These are phyloP conservation scores for Clavelina lepadiformis DNA, from an alignment of 23 tunicate species.

Conservation along the genomic window DNA sequence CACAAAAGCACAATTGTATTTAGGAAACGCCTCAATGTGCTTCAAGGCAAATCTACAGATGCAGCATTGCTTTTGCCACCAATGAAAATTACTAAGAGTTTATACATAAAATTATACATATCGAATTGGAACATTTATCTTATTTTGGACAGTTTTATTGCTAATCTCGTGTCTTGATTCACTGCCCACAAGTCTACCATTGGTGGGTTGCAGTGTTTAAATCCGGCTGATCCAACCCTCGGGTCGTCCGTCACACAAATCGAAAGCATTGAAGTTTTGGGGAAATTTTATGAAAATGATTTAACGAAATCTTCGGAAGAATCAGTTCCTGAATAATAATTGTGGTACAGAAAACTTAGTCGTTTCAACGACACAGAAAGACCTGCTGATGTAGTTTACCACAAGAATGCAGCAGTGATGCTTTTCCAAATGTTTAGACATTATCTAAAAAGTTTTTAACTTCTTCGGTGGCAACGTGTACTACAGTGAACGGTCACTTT, in stretches of 20 bases:
- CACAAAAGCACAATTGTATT: neutral
- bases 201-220: constrained; percentile 20
- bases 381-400: constrained; percentile 2
- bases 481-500: constrained; percentile 14
- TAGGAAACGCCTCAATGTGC: constrained; percentile 3
- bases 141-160: constrained; percentile 12
- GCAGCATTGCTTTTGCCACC: constrained; percentile 14
- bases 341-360: constrained; percentile 12
- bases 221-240: constrained; percentile 15
- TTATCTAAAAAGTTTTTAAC: constrained; percentile 6
- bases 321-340: neutral
- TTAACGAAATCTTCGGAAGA: constrained; percentile 14
- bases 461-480: constrained; percentile 11
- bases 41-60: constrained; percentile 3
- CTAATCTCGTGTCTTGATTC: constrained; percentile 1
- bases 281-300: constrained; percentile 7
- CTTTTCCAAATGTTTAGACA: constrained; percentile 7
- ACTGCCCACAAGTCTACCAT: constrained; percentile 9
- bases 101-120: no score
- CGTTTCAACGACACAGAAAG: constrained; percentile 1
- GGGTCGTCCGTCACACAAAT: neutral
- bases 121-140: constrained; percentile 7
- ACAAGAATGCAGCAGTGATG: constrained; percentile 10
- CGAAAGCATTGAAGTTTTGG: constrained; percentile 10
- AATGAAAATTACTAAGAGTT: constrained; percentile 3